Conservation (phyloP, 2,113 vertebrate species). For the Shinisaurus crocodilurus region DNA sequence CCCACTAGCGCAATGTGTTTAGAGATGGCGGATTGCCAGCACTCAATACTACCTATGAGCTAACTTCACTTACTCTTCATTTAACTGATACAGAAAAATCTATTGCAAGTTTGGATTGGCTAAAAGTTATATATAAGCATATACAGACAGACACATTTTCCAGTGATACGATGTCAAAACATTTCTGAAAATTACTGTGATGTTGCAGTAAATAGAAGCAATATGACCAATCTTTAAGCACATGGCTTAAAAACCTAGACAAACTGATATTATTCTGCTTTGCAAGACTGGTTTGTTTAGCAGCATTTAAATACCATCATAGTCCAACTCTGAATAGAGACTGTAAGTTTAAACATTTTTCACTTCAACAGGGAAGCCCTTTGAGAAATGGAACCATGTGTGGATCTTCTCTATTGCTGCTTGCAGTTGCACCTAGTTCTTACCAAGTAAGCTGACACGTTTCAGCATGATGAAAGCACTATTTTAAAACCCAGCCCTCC, state of each 20-base stretch:
- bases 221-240: slow-evolving; percentile 7
- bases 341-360: neutral
- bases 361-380: neutral
- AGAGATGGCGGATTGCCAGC: no score
- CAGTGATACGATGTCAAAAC: neutral
- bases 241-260: neutral
- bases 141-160: neutral
- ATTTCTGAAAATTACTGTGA: slow-evolving; percentile 41
- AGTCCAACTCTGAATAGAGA: neutral
- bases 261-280: neutral
- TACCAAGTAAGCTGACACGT: slow-evolving; percentile 75
- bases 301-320: neutral
- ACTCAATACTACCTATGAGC: slow-evolving; percentile 14
- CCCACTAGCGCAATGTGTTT: no score
- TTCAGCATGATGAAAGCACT: slow-evolving; percentile 67
- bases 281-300: neutral
- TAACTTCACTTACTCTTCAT: slow-evolving; percentile 64
- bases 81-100: slow-evolving; percentile 63
- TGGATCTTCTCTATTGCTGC: slow-evolving; percentile 61
- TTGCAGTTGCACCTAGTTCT: slow-evolving; percentile 65
- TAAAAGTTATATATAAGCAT: neutral
- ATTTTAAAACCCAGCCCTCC: slow-evolving; percentile 74
- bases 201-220: neutral
- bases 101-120: slow-evolving; percentile 45
- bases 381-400: neutral